Evolutionary conservation across 2,797 vertebrate genomes (phyloP), one percentile per base, ranked within the genome.

Genomic region (Myotis pilosus): DNA sequence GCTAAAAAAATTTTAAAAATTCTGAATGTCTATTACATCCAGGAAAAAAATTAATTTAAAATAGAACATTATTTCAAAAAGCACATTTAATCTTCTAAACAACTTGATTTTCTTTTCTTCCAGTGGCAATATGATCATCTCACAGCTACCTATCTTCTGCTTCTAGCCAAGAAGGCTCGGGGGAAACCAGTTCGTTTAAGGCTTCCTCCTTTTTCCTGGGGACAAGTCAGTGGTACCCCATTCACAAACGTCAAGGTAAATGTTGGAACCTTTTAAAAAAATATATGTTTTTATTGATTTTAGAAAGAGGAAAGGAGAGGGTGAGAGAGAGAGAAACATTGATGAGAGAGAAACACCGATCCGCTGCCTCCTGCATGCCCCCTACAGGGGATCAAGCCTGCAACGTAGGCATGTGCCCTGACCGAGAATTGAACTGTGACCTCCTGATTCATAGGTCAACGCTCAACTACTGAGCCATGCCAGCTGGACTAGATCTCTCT

Each of bases 51-150:
- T 11, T 84, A 44, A 86, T 89, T 90, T 66, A 69, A 87, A 92
- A 81, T 81, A 85, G 19, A 94, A 57, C 8, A 71, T 83, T 55
- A 41, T 88, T 93, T 91, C 36, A 64, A 75, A 41, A 86, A 60
- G 12, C 38, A 64, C 51, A 5, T 8, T 96, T 60, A 20, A 0
- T 57, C 44, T 96, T 96, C 60, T 62, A 92, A 96, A 62, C 10
- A 80, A n/a, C 19, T 87, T 94, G 13, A 11, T 84, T 95, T 76
- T 84, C 74, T 87, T 82, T 82, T 53, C 81, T 51, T 90, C 68
- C 68, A 99, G 99, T 99, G 99, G 99, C 98, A 97, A 30, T 99
- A 99, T 9, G 99, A 99, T 97, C 98, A 99, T 13, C 98, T 98
- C 82, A 99, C 99, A 44, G 99, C 99, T 87, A 99, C 98, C 1